Conservation (phyloP, 2,888 invertebrate species). For the Drosophila phalerata region DNA sequence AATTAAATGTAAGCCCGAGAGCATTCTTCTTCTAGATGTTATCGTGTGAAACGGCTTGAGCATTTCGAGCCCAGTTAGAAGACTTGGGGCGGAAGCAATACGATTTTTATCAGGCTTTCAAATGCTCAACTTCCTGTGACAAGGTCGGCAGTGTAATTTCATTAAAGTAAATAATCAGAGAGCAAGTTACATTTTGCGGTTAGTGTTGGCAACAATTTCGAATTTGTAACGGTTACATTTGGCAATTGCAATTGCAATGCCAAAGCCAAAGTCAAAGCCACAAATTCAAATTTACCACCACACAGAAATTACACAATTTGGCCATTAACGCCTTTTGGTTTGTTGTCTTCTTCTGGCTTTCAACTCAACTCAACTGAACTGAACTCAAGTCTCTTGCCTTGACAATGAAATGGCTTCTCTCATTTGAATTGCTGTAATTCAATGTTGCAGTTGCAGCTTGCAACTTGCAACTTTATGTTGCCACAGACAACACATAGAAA, state of each 20-base stretch:
- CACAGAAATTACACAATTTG: slow-evolving; percentile 74
- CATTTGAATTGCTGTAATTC: slow-evolving; percentile 67
- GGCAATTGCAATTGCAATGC: slow-evolving; percentile 6
- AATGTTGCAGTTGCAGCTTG: slow-evolving; percentile 24
- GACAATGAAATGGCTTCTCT: slow-evolving; percentile 70
- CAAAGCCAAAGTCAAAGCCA: slow-evolving; percentile 22
- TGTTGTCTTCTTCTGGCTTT: slow-evolving; percentile 12
- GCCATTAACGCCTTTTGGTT: slow-evolving; percentile 72
- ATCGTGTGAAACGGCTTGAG: slow-evolving; percentile 50
- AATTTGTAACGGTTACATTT: slow-evolving; percentile 67
- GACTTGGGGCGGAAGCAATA: slow-evolving; percentile 58
- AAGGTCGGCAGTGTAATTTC: slow-evolving; percentile 73
- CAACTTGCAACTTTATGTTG: slow-evolving; percentile 11
- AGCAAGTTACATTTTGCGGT: slow-evolving; percentile 54
- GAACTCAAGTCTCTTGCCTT: slow-evolving; percentile 36
- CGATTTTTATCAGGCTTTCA: slow-evolving; percentile 73
- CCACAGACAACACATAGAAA: slow-evolving; percentile 46
- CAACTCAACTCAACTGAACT: not conserved
- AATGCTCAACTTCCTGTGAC: slow-evolving; percentile 73
- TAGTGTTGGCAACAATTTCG: slow-evolving; percentile 65
- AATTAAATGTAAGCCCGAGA: slow-evolving; percentile 61
- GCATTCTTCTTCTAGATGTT: slow-evolving; percentile 24
- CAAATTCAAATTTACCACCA: too few relatives aligned
- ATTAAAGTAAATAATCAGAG: slow-evolving; percentile 73
- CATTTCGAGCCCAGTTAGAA: slow-evolving; percentile 2